Conservation (phyloP, 2,113 vertebrate species). For the Lamprologus speciosus region DNA sequence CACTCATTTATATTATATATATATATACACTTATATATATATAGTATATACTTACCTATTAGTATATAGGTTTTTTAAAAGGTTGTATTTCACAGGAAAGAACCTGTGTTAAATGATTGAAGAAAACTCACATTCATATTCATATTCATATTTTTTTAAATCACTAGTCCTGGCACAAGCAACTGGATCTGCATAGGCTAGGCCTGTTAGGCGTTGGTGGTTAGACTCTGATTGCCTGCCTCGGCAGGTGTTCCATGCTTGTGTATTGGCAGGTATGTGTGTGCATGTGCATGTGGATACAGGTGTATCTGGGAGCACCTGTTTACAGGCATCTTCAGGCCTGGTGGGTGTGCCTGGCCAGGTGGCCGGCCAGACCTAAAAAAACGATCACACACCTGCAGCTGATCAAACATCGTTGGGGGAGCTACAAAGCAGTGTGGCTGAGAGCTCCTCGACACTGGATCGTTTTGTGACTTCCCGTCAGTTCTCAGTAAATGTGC, state of each 20-base stretch:
- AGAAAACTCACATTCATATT: not conserved
- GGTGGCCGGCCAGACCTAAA: not conserved
- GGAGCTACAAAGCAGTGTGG: not conserved
- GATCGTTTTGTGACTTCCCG: accelerated
- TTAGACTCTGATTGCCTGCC: not conserved
- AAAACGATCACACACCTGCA: not conserved
- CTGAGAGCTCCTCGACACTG: not conserved
- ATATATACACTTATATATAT: too few relatives aligned
- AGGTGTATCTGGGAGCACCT: not conserved
- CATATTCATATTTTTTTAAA: not conserved
- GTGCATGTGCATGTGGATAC: not conserved
- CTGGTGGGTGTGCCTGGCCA: not conserved
- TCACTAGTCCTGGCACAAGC: not conserved
- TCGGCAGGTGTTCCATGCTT: not conserved
- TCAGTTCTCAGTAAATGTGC: not conserved
- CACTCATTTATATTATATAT: not conserved
- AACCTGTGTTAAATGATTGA: not conserved
- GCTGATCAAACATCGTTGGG: not conserved
- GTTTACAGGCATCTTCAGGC: not conserved
- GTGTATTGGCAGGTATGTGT: not conserved
- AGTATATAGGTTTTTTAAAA: not conserved
- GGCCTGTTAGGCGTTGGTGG: not conserved
- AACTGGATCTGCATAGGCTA: not conserved
- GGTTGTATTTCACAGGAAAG: not conserved
- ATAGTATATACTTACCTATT: not conserved